Evolutionary conservation across 2,113 vertebrate genomes (phyloP).

Genomic region (Terrapene triunguis): DNA sequence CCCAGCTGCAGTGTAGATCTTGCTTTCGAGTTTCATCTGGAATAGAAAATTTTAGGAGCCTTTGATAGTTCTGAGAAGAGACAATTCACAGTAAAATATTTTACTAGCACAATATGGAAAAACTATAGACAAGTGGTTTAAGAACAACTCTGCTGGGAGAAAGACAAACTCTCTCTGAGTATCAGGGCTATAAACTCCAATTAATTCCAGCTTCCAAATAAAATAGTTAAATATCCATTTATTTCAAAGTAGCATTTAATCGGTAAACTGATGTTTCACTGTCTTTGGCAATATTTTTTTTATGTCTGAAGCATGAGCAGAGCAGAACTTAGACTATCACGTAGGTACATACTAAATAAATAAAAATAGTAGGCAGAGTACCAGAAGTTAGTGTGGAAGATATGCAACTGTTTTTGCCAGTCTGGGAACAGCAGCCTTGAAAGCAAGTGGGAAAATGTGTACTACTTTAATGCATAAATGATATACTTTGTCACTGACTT

Average conservation of each 20-base stretch:
- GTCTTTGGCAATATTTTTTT: not conserved
- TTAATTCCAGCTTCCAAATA: not conserved
- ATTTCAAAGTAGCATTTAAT: not conserved
- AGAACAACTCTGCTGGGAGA: not conserved
- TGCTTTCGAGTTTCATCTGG: not conserved
- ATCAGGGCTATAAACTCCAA: not conserved
- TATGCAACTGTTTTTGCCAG: rapidly evolving
- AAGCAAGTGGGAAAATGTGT: not conserved
- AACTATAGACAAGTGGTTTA: not conserved
- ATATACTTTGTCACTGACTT: not conserved
- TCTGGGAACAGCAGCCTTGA: not conserved
- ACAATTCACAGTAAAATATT: not conserved
- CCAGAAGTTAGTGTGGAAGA: not conserved
- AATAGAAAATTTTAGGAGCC: not conserved
- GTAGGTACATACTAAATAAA: not conserved
- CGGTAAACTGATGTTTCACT: not conserved
- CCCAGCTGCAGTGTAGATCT: not conserved
- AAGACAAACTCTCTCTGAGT: not conserved
- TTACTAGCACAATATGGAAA: not conserved
- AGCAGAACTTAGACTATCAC: not conserved
- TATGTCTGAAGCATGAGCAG: not conserved
- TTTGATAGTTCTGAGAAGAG: not conserved
- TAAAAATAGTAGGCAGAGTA: not conserved
- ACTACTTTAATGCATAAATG: not conserved
- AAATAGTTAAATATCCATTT: not conserved